phyloP scores from a whole-genome alignment of 2,888 invertebrate species.

The Caenorhabditis imperialis region DNA sequence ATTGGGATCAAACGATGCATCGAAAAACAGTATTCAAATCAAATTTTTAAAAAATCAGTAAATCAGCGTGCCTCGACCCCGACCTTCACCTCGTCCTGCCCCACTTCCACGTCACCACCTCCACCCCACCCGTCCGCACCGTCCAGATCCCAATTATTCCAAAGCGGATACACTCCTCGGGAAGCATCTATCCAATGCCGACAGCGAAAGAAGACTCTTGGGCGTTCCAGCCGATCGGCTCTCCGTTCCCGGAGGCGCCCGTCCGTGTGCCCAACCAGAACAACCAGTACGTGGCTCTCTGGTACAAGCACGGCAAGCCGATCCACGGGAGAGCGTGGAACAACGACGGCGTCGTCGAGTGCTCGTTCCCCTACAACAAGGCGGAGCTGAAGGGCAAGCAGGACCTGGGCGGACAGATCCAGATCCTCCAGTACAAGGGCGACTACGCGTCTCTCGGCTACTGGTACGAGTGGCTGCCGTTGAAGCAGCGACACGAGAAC shows the following conservation, averaged over 20 bases:
- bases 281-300: conserved; percentile 69
- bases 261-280: conserved; percentile 62
- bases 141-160: too few relatives aligned
- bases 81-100: too few relatives aligned
- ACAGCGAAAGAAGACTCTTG: conserved; percentile 33
- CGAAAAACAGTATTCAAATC: too few relatives aligned
- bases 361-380: conserved; percentile 68
- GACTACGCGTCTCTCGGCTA: conserved; percentile 57
- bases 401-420: conserved; percentile 69
- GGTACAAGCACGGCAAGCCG: conserved; percentile 72
- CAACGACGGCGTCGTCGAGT: conserved; percentile 69
- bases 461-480: conserved; percentile 70
- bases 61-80: too few relatives aligned
- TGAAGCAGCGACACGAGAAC: conserved; percentile 54
- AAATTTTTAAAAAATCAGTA: too few relatives aligned
- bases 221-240: conserved; percentile 68
- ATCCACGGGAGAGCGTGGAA: conserved; percentile 70
- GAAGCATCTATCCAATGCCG: too few relatives aligned
- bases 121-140: too few relatives aligned
- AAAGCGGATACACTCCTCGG: too few relatives aligned
- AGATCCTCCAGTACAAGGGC: conserved; percentile 68
- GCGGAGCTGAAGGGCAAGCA: conserved; percentile 65
- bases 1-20: too few relatives aligned
- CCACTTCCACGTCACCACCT: too few relatives aligned
- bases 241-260: conserved; percentile 68